Percentiles rank a stretch among this genome's conserved stretches.
Conservation (phyloP, 1,140 invertebrate species). For the Vanessa tameamea region DNA sequence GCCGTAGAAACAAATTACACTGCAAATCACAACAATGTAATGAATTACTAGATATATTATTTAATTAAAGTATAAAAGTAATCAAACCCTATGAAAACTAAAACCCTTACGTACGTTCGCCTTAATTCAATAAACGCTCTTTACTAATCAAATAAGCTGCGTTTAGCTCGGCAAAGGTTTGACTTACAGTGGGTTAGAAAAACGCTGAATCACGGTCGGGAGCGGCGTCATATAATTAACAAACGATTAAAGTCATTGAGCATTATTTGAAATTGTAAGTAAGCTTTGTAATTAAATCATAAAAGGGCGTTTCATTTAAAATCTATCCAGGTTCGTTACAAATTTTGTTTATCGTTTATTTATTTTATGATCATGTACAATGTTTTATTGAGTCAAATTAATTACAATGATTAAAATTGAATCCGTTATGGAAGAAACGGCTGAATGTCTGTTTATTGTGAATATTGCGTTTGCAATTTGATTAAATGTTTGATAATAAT, state of each 20-base stretch:
- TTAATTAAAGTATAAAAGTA: slow-evolving; percentile 40
- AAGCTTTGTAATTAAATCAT: neutral
- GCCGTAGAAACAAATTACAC: too few species aligned
- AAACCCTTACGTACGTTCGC: slow-evolving; percentile 60
- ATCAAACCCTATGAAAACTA: slow-evolving; percentile 63
- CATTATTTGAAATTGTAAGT: neutral
- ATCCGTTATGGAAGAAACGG: too few species aligned
- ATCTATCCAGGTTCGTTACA: too few species aligned
- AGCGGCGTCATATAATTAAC: slow-evolving; percentile 23
- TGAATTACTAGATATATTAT: neutral
- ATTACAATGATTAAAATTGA: too few species aligned
- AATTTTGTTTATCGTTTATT: too few species aligned
- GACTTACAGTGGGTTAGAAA: slow-evolving; percentile 46
- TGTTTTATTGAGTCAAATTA: too few species aligned
- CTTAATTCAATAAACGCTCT: slow-evolving; percentile 75
- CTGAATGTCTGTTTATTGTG: too few species aligned
- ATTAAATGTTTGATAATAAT: too few species aligned
- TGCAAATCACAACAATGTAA: neutral
- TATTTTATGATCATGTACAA: too few species aligned
- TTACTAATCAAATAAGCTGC: slow-evolving; percentile 76
- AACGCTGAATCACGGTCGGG: slow-evolving; percentile 38
- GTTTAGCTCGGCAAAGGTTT: slow-evolving; percentile 62
- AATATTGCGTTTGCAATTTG: too few species aligned
- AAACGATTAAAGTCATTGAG: neutral
- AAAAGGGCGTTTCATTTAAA: neutral